phyloP scores from a whole-genome alignment of 2,888 invertebrate species.

The Epirrhoe alternata region DNA sequence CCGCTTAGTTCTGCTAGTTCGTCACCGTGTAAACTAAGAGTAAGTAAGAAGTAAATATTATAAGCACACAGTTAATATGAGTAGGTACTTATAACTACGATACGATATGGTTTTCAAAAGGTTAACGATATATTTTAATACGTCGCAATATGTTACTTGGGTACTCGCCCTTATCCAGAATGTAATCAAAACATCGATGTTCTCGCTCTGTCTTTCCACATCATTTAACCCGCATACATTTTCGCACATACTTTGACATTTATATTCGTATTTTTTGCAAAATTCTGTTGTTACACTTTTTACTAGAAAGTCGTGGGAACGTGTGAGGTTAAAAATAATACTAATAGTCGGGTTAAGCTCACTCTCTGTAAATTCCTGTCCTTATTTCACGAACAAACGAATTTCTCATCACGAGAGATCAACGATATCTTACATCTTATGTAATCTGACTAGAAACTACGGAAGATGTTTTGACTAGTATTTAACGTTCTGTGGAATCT shows the following conservation, averaged over 20 bases:
- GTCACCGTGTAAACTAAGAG: constrained; percentile 11
- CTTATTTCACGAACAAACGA: constrained; percentile 12
- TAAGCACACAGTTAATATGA: background rate
- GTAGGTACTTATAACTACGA: background rate
- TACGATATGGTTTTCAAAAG: background rate
- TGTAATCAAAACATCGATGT: constrained; percentile 51
- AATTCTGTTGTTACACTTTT: constrained; percentile 47
- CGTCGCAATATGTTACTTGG: background rate
- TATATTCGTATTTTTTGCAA: constrained; percentile 61
- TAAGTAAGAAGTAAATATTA: too few relatives aligned
- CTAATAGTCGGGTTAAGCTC: constrained; percentile 10
- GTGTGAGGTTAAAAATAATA: constrained; percentile 48
- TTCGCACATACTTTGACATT: constrained; percentile 69
- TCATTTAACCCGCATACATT: constrained; percentile 70
- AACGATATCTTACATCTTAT: background rate
- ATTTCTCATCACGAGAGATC: constrained; percentile 5
- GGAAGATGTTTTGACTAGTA: too few relatives aligned
- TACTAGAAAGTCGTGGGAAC: constrained; percentile 48
- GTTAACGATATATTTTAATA: background rate
- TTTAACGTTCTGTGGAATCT: too few relatives aligned
- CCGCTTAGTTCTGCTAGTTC: constrained; percentile 27
- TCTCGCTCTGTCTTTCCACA: constrained; percentile 66
- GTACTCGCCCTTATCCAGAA: constrained; percentile 13
- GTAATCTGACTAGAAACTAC: background rate
- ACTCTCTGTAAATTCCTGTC: constrained; percentile 23